These are phyloP conservation scores for Aldrovandia affinis DNA, from an alignment of 2,797 vertebrate genomes.

Conservation along the genomic window DNA sequence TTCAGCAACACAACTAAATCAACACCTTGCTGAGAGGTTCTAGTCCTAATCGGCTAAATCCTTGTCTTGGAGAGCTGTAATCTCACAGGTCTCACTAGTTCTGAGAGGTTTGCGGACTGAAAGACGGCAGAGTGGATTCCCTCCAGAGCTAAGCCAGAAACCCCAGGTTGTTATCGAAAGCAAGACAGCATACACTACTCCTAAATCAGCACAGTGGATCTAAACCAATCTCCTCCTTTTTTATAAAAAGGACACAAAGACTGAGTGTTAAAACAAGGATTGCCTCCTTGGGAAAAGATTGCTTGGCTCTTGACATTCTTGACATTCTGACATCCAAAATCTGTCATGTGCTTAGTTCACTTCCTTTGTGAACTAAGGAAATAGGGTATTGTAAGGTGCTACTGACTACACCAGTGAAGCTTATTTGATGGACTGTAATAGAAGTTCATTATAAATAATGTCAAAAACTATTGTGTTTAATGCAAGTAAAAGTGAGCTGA, in stretches of 20 bases:
- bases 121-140: background rate
- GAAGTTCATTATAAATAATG: too few species aligned
- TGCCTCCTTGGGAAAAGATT: too few species aligned
- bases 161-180: too few species aligned
- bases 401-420: slow-evolving; percentile 14
- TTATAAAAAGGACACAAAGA: slow-evolving; percentile 11
- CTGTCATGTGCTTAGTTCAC: slow-evolving; percentile 80
- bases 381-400: too few species aligned
- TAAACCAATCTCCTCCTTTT: background rate
- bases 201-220: background rate
- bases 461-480: too few species aligned
- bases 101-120: background rate
- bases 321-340: slow-evolving; percentile 66
- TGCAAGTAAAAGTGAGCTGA: too few species aligned
- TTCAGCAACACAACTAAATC: background rate
- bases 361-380: too few species aligned
- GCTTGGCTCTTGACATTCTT: too few species aligned
- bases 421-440: background rate
- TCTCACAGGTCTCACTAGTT: background rate
- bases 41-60: background rate
- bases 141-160: too few species aligned
- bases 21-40: background rate
- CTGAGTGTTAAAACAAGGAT: slow-evolving; percentile 37
- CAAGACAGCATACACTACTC: background rate
- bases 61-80: background rate